Evolutionary conservation across 2,888 invertebrate species (phyloP).

Genomic region (Drosophila nr. medialis): DNA sequence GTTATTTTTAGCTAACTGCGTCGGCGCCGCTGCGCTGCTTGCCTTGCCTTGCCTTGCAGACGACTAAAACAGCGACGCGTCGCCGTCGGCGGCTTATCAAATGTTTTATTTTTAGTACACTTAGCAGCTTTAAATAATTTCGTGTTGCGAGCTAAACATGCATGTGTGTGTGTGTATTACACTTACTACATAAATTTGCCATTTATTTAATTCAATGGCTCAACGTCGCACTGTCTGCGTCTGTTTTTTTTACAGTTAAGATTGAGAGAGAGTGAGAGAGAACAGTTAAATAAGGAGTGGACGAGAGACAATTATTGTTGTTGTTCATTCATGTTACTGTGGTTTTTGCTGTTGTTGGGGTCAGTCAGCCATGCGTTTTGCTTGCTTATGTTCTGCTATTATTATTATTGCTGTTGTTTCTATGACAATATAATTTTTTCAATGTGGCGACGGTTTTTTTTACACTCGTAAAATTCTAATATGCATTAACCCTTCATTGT

Average conservation of each 20-base stretch:
- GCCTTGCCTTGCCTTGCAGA: constrained; percentile 3
- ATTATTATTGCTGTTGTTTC: constrained; percentile 49
- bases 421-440: constrained; percentile 60
- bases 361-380: constrained; percentile 72
- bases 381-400: constrained; percentile 52
- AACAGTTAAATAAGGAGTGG: constrained; percentile 12
- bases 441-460: constrained; percentile 51
- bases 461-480: constrained; percentile 14
- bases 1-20: constrained; percentile 66
- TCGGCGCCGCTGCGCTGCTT: constrained; percentile 38
- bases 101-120: constrained; percentile 64
- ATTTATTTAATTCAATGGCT: constrained; percentile 63
- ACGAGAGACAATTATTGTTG: constrained; percentile 27
- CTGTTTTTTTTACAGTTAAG: constrained; percentile 25
- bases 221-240: constrained; percentile 40
- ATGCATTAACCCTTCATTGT: neutral
- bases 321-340: constrained; percentile 28
- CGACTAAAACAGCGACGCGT: constrained; percentile 18
- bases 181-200: constrained; percentile 65
- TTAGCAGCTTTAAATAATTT: constrained; percentile 58
- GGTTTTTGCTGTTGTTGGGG: constrained; percentile 33
- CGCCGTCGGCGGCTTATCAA: constrained; percentile 62
- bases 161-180: constrained; percentile 28
- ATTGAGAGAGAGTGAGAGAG: constrained; percentile 13
- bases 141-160: constrained; percentile 25